These are phyloP conservation scores for Dasyprocta punctata DNA, from an alignment of 2,113 vertebrate genomes.

Conservation along the genomic window DNA sequence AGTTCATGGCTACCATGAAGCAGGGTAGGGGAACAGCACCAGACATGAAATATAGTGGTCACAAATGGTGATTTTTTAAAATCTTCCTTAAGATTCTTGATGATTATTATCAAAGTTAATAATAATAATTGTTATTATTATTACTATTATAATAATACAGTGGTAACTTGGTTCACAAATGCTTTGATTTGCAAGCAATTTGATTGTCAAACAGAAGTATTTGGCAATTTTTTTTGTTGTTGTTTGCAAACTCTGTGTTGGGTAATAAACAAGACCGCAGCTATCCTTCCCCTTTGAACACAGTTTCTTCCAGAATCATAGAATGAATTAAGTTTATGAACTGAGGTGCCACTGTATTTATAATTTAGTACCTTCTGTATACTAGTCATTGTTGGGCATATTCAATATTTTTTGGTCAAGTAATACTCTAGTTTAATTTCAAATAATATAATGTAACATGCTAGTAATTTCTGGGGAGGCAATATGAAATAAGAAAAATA, in stretches of 20 bases:
- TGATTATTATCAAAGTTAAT: not conserved
- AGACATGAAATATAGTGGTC: not conserved
- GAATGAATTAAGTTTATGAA: not conserved
- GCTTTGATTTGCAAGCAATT: not conserved
- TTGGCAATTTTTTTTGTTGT: not conserved
- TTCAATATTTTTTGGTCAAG: not conserved
- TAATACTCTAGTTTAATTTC: not conserved
- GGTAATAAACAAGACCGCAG: not conserved
- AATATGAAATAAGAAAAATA: not conserved
- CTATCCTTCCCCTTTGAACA: not conserved
- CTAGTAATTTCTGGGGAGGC: not conserved
- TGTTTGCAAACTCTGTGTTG: not conserved
- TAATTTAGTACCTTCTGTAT: not conserved
- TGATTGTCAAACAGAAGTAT: not conserved
- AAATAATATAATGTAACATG: not conserved
- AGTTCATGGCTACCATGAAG: not conserved
- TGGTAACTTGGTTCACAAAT: not conserved
- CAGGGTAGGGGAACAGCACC: not conserved
- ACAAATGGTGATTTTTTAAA: not conserved
- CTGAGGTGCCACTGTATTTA: not conserved
- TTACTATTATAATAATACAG: not conserved
- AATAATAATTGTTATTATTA: not conserved
- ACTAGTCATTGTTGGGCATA: not conserved
- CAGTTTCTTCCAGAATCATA: not conserved
- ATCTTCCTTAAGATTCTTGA: not conserved